phyloP scores from a whole-genome alignment of 1,140 invertebrate genomes.

The Leguminivora glycinivorella region DNA sequence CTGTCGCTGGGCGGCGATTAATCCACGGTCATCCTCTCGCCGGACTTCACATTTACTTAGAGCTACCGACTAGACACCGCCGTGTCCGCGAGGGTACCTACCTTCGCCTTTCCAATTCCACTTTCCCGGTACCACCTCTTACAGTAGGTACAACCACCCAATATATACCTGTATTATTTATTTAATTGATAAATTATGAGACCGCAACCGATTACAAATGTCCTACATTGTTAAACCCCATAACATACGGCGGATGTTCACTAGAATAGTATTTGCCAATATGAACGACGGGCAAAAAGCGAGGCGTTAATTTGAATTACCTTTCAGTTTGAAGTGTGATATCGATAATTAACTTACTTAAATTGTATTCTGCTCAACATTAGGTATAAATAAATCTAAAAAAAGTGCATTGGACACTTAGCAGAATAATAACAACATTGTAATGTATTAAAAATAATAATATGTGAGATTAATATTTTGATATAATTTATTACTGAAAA shows the following conservation, averaged over 20 bases:
- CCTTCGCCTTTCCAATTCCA: not conserved
- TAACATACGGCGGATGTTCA: conserved; percentile 31
- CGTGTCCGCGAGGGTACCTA: conserved; percentile 34
- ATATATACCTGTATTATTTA: not conserved
- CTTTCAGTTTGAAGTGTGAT: conserved; percentile 12
- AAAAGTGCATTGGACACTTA: not conserved
- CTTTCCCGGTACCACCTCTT: not conserved
- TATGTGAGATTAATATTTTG: conserved; percentile 14
- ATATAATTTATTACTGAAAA: conserved; percentile 6
- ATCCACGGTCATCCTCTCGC: conserved; percentile 76
- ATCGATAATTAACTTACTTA: not conserved
- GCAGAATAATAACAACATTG: conserved; percentile 15
- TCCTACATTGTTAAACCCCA: not conserved
- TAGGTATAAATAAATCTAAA: conserved; percentile 2
- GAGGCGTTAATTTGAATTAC: conserved; percentile 33
- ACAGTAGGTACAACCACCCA: not conserved
- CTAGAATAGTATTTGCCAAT: conserved; percentile 52
- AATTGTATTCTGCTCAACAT: conserved; percentile 15
- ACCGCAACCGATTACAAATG: not conserved
- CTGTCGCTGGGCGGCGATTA: conserved; percentile 89
- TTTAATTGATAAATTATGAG: not conserved
- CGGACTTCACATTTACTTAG: conserved; percentile 71
- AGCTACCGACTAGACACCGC: conserved; percentile 41
- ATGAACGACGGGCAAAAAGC: conserved; percentile 44
- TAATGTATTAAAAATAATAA: conserved; percentile 9